Base-by-base conservation (phyloP, 2,797 vertebrate species). In the Pteronotus mesoamericanus region DNA sequence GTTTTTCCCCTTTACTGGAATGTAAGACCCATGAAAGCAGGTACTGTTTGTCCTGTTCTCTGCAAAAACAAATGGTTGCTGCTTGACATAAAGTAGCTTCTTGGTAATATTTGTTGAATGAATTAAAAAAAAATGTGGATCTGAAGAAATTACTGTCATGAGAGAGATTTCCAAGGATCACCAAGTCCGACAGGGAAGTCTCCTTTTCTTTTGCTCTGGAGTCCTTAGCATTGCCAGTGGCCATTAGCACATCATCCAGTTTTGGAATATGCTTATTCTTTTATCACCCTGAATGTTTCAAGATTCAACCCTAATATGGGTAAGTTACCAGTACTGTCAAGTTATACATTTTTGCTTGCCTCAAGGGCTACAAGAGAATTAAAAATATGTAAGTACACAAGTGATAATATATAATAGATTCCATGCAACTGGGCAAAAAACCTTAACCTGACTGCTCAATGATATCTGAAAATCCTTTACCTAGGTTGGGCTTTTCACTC, bases 391-490 rank as follows among this genome's bases (percentile, higher is more conserved):
- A 68, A 92, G 39, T 79, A 89, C 4, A 64, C 55, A 64, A 61
- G 53, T 51, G 55, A 57, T 89, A 42, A 14, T 11, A 26, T 59
- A 69, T 48, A 46, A 72, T 59, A 53, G 64, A 78, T 80, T 90
- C 59, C 44, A 12, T 0, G 14, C 11, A 32, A 26, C n/a, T 61
- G 48, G 53, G 46, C 24, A 86, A 80, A 96, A 89, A 46, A 44
- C 18, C 18, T 92, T 80, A 44, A 61, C 46, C 61, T 77, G 64
- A 75, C 53, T 94, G 92, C 7, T 96, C 89, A 86, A 0, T 92
- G 85, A 77, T 83, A 85, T 89, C 61, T 95, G 87, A 90, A 95
- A 97, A 97, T 96, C 61, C 93, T 97, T 91, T 85, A 68, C 53
- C 39, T 37, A 53, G 32, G 44, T 10, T 42, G 91, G 44, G n/a